Conservation (phyloP, 2,888 invertebrate genomes). For the Tortrix viridana region DNA sequence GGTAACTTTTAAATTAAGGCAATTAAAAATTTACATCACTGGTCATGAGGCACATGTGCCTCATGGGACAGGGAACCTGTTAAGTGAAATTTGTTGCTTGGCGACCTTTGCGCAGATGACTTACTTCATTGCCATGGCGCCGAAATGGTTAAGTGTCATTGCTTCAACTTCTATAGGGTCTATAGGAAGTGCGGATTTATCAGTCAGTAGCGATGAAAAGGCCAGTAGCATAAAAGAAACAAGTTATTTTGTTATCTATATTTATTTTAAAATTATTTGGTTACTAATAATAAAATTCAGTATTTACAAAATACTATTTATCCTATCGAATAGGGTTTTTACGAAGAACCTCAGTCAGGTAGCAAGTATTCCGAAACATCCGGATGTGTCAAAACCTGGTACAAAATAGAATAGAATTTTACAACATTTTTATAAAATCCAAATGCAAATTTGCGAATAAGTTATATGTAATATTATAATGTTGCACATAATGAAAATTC, state of each 20-base stretch:
- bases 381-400: conserved; percentile 29
- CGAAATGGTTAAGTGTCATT: too few species aligned
- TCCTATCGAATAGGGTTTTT: conserved; percentile 55
- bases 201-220: too few species aligned
- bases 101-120: too few species aligned
- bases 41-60: too few species aligned
- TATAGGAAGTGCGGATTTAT: too few species aligned
- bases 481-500: conserved; percentile 19
- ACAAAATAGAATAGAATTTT: conserved; percentile 18
- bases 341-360: conserved; percentile 33
- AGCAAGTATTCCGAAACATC: conserved; percentile 26
- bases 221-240: too few species aligned
- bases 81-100: too few species aligned
- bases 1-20: too few species aligned
- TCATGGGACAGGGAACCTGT: too few species aligned
- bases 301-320: conserved; percentile 77
- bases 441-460: neutral
- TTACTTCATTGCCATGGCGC: too few species aligned
- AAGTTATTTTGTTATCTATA: conserved; percentile 45
- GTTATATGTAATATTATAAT: conserved; percentile 3
- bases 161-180: too few species aligned
- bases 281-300: conserved; percentile 67
- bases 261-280: conserved; percentile 69
- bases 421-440: conserved; percentile 1
- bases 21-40: too few species aligned